Evolutionary conservation across 2,888 invertebrate genomes (phyloP).

Genomic region (Dermolepida albohirtum): DNA sequence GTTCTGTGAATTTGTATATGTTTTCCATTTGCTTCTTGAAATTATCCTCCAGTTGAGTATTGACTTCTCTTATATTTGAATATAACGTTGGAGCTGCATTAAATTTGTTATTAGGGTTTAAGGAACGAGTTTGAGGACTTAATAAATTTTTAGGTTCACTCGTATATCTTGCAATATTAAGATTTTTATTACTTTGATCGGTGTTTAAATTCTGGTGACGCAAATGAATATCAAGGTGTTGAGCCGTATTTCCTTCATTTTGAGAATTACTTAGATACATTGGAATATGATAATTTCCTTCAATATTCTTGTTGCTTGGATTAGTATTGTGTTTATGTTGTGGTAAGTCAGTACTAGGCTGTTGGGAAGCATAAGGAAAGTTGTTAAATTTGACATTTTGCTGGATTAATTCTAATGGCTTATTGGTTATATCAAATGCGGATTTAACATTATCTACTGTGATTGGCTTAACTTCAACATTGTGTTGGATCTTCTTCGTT

Average conservation of each 20-base stretch:
- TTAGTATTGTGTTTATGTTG: neutral
- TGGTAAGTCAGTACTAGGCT: neutral
- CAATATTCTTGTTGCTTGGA: no score
- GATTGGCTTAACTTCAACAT: no score
- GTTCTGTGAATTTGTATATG: constrained; percentile 14
- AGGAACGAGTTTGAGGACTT: neutral
- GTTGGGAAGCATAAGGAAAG: neutral
- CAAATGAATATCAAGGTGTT: no score
- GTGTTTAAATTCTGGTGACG: no score
- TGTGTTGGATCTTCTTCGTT: no score
- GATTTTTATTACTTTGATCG: no score
- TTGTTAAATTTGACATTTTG: neutral
- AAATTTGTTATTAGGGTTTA: neutral
- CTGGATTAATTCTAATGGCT: neutral
- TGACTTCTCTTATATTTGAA: neutral
- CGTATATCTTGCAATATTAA: no score
- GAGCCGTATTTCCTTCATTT: neutral
- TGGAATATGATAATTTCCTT: neutral
- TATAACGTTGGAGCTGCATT: neutral
- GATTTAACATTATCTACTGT: neutral
- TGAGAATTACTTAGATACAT: neutral
- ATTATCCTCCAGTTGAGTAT: neutral
- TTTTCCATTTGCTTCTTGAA: constrained; percentile 12
- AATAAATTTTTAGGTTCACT: neutral
- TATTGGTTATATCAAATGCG: neutral